Evolutionary conservation across 2,888 invertebrate species (phyloP), one percentile per base, ranked within the genome.

Genomic region (Lasioglossum leucozonium): DNA sequence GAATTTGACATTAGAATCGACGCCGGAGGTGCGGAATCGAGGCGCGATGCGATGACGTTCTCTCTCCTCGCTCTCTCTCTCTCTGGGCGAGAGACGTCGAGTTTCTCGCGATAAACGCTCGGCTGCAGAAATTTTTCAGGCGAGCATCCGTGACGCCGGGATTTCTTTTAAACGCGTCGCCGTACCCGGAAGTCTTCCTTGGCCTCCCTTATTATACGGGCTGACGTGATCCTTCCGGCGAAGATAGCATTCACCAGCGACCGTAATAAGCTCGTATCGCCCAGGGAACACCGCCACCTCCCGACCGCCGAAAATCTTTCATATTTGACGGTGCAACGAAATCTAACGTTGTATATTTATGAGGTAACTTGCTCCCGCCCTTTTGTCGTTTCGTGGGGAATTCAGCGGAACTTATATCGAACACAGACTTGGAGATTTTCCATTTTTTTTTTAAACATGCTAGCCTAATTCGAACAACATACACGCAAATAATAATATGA

Each of bases 1-100:
- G 92, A 92, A 92, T 91, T 92, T 92, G 91, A 92, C 92, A 91
- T 92, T 92, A 92, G 91, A 91, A 91, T 91, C 92, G 91, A 92
- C 90, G 83, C 74, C 86, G 84, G 78, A 79, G 84, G 72, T 77
- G 71, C 34, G 62, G 77, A 67, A 78, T 75, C 72, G 47, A 30
- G 58, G 47, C 37, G 37, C 11, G 58, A 65, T 30, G 44, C 42
- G 22, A 74, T 44, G 73, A 79, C 34, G 72, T 26, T 26, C 58
- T 13, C 58, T 10, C 51, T 22, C 22, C 51, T 8, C 51, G 22
- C 22, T 22, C 51, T 22, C 5, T 22, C 18, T 47, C 47, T 47
- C 51, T 51, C 22, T 22, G 22, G 22, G 22, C 10, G 44, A 51
- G 47, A 37, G 42, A 37, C 73, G 77, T 30, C 47, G 71, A 40